A percentile compares a stretch with the other conserved stretches of the same genome.
phyloP scores from a whole-genome alignment of 2,113 vertebrate genomes.

The Bambusicola thoracicus region DNA sequence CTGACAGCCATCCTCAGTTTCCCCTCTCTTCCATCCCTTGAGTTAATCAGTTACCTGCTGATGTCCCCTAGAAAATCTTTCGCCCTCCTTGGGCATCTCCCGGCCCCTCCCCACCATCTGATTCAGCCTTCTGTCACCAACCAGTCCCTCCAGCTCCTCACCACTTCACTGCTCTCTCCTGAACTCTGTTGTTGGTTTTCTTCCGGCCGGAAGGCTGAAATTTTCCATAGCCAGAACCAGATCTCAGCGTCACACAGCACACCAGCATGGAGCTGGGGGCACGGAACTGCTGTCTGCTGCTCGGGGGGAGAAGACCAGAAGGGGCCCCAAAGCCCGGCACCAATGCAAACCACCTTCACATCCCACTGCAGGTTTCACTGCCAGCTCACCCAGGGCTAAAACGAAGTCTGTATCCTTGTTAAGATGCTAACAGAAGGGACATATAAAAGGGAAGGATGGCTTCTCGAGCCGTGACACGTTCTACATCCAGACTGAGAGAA shows the following conservation, averaged over 20 bases:
- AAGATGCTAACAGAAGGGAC: background rate
- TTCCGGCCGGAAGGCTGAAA: background rate
- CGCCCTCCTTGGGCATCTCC: background rate
- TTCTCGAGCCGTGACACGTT: background rate
- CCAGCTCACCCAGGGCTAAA: fast-evolving
- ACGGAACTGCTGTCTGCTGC: background rate
- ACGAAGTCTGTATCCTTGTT: background rate
- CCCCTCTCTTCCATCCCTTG: background rate
- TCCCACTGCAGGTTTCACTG: background rate
- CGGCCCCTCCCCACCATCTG: conserved; percentile 10
- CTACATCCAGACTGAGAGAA: background rate
- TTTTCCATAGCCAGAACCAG: background rate
- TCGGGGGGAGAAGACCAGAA: background rate
- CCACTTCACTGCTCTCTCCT: background rate
- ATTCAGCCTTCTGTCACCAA: conserved; percentile 34
- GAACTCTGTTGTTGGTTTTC: background rate
- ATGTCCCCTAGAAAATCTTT: background rate
- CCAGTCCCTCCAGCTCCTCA: conserved; percentile 24
- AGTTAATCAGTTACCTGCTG: background rate
- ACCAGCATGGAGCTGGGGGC: background rate
- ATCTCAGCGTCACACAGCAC: background rate
- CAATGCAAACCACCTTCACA: background rate
- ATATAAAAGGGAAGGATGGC: background rate
- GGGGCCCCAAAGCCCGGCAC: fast-evolving
- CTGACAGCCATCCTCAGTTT: background rate